Base-by-base conservation (phyloP, 2,113 vertebrate genomes). In the Anoura caudifer region DNA sequence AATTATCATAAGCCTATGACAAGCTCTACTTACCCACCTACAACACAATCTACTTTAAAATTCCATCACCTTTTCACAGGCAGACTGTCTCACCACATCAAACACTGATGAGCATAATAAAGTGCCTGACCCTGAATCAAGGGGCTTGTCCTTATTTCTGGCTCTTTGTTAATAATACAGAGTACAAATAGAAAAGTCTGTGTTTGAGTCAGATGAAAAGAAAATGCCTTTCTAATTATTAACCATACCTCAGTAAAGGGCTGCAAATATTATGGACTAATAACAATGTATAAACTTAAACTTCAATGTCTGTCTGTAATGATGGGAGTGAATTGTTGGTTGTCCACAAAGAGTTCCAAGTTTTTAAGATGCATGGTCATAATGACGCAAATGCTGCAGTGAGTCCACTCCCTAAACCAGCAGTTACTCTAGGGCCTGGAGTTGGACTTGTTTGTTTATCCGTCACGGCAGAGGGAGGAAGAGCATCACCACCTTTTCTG, bases 321-420 rank as follows among this genome's bases (percentile, higher is more conserved):
- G 76, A 93, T 77, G 76, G 95, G 95, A 97, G 67, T 95, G 98
- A 97, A 97, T 98, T 98, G 96, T 61, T 45, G 92, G 73, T 92
- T 98, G 96, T 95, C 96, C 54, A 12, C 31, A 61, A 96, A 96
- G 96, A 54, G 41, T 90, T 96, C 89, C 47, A 54, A 0, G 19
- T 38, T 97, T 61, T 52, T 70, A 79, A 95, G 93, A 87, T 0
- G 16, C 2, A 28, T 0, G 2, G 1, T 79, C 36, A 4, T 19
- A 84, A 31, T 96, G 95, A 94, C 20, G 73, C n/a, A 96, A 70
- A 73, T 36, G 50, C n/a, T 10, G 26, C 24, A 75, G 11, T 4
- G 41, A 26, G 13, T 14, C 17, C n/a, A 54, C 72, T 93, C 85
- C 52, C 1, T 31, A 81, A 91, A 86, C 19, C 10, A 54, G 79